phyloP scores from a whole-genome alignment of 1,140 invertebrate genomes.

The Drosophila nannoptera region DNA sequence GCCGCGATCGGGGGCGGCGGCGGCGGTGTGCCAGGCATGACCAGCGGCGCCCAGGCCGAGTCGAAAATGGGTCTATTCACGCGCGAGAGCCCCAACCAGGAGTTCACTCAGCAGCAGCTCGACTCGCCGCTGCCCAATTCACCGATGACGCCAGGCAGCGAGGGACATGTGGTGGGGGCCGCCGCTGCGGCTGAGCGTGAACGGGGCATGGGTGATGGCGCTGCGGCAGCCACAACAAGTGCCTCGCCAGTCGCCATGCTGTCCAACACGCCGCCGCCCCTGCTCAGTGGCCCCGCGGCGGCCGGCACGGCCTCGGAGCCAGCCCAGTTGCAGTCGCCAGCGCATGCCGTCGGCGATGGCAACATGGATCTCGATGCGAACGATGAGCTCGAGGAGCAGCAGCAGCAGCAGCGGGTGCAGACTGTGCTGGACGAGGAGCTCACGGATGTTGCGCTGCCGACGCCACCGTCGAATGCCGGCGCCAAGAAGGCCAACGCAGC shows the following conservation, averaged over 20 bases:
- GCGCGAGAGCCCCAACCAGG: slow-evolving; percentile 71
- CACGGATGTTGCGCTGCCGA: slow-evolving; percentile 38
- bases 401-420: neutral
- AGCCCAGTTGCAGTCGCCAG: slow-evolving; percentile 5
- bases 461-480: slow-evolving; percentile 18
- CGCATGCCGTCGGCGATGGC: slow-evolving; percentile 25
- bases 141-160: slow-evolving; percentile 47
- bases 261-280: slow-evolving; percentile 70
- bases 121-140: slow-evolving; percentile 60
- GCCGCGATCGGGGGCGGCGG: slow-evolving; percentile 22
- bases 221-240: slow-evolving; percentile 67
- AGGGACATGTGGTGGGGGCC: neutral
- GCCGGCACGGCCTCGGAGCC: neutral
- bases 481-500: slow-evolving; percentile 44
- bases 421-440: slow-evolving; percentile 40
- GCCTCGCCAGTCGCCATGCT: slow-evolving; percentile 73
- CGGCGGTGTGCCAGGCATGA: neutral
- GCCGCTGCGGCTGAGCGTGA: slow-evolving; percentile 37
- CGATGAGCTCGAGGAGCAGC: neutral
- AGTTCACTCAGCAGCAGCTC: slow-evolving; percentile 70
- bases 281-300: slow-evolving; percentile 28
- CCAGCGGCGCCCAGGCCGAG: slow-evolving; percentile 25
- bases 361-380: slow-evolving; percentile 20
- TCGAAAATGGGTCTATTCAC: slow-evolving; percentile 76
- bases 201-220: slow-evolving; percentile 76